Evolutionary conservation across 2,888 invertebrate species (phyloP), one percentile per base, ranked within the genome.

Genomic region (Bombylius major): DNA sequence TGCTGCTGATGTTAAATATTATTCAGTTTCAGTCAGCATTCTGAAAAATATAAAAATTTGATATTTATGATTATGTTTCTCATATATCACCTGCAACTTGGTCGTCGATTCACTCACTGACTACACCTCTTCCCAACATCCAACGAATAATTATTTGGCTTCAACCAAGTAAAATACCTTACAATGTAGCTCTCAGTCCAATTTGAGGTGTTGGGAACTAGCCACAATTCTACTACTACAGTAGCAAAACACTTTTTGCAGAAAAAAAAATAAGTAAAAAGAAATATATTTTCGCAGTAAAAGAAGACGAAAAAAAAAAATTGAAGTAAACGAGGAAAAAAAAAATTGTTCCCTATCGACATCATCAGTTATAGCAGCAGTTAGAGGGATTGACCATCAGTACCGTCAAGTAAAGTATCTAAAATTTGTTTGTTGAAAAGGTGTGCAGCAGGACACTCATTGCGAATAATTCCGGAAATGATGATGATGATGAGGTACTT

Each of bases 11-110:
- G 23, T 23, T 23, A 23, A 23, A 23, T 23, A 23, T 23, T 23
- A 23, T 23, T 23, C 23, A 23, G 23, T 23, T 23, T 23, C 23
- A 23, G 23, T 23, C 23, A 23, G 23, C 23, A 23, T 23, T 23
- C 23, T 42, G 12, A 42, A 42, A 42, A 42, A 42, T 9, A 9
- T 55, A 54, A 58, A 60, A 58, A 60, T 60, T 58, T 57, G 58
- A 60, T 60, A 60, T 60, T 60, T 60, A 60, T 60, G 57, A 60
- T 60, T 60, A 60, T 60, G 58, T 58, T 47, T 54, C 57, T 54
- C 60, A 60, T 58, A 60, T 58, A 58, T 60, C 60, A 60, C 56
- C 53, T 56, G 56, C 39, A 33, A 39, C 36, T 50, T 50, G 8
- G 34, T 8, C 5, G 34, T 7, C 34, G 11, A 42, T 42, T 42